phyloP scores from a whole-genome alignment of 2,113 vertebrate species.

The Anas platyrhynchos region DNA sequence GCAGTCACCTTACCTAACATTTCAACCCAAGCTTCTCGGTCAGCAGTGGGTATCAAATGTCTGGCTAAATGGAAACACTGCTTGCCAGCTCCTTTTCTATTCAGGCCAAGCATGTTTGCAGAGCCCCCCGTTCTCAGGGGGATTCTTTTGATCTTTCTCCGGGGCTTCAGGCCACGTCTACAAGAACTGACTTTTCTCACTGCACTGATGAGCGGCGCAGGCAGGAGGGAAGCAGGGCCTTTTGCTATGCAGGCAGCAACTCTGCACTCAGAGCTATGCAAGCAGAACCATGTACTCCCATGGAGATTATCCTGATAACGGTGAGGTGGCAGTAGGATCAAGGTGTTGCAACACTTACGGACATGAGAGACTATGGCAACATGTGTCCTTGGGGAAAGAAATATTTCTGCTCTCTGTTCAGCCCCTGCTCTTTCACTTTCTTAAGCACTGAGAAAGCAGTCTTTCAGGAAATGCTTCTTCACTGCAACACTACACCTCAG shows the following conservation, averaged over 20 bases:
- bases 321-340: background rate
- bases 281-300: background rate
- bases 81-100: background rate
- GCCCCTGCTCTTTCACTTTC: background rate
- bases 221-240: background rate
- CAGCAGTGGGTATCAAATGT: background rate
- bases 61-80: background rate
- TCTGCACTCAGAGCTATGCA: rapidly evolving
- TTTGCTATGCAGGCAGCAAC: background rate
- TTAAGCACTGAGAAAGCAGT: background rate
- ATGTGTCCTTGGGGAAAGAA: background rate
- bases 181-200: background rate
- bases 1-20: background rate
- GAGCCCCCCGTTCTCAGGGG: background rate
- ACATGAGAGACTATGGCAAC: background rate
- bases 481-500: background rate
- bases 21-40: background rate
- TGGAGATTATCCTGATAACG: background rate
- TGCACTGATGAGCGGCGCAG: background rate
- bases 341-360: background rate
- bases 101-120: background rate
- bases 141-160: background rate
- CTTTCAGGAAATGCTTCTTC: background rate
- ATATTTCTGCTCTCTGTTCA: background rate
- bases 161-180: background rate